Percentiles rank a stretch among this genome's conserved stretches.
phyloP scores from a whole-genome alignment of 2,113 vertebrate species.

The Proterorhinus semilunaris region DNA sequence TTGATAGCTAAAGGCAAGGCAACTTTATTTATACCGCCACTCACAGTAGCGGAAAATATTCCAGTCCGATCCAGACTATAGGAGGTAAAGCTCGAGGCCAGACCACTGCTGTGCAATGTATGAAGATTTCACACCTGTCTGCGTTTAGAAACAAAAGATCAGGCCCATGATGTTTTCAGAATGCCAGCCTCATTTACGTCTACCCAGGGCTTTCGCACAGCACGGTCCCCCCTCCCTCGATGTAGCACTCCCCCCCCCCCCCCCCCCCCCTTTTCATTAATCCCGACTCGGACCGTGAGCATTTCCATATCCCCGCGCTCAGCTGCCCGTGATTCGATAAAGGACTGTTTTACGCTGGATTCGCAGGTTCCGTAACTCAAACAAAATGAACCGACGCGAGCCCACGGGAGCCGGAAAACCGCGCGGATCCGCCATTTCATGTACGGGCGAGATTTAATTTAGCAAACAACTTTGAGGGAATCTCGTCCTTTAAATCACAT shows the following conservation, averaged over 20 bases:
- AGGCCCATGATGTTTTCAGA: no score
- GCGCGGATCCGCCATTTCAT: conserved; percentile 18
- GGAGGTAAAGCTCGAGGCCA: no score
- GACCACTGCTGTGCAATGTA: no score
- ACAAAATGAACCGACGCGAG: conserved; percentile 16
- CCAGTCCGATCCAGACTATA: no score
- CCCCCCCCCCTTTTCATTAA: conserved; percentile 21
- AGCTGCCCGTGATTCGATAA: conserved; percentile 37
- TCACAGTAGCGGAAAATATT: no score
- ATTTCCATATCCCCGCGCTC: conserved; percentile 33
- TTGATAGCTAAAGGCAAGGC: no score
- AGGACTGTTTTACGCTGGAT: conserved; percentile 29
- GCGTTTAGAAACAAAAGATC: no score
- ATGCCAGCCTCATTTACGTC: no score
- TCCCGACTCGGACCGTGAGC: conserved; percentile 22
- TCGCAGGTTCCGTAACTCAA: conserved; percentile 20
- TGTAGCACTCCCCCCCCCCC: background rate
- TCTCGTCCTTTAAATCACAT: conserved; percentile 26
- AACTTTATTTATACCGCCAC: no score
- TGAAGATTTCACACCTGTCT: no score
- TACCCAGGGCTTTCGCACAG: background rate
- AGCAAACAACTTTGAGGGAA: background rate
- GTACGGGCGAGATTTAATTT: conserved; percentile 17
- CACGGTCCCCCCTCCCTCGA: background rate
- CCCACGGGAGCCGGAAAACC: conserved; percentile 17